Evolutionary conservation across 2,888 invertebrate genomes (phyloP).

Genomic region (Drepana falcataria): DNA sequence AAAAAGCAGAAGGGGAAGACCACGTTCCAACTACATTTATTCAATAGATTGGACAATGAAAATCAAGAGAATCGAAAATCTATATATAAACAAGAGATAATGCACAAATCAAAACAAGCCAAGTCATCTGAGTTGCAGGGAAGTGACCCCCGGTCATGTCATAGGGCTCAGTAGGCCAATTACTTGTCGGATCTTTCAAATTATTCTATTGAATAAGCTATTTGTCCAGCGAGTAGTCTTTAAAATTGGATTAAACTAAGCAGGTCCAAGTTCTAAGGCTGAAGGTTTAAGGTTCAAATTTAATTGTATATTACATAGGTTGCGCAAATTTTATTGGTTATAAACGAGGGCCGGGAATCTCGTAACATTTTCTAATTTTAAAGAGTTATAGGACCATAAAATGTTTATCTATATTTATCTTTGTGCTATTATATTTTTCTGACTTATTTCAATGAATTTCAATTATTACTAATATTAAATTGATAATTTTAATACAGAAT

Average conservation of each 20-base stretch:
- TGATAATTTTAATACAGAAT: too few species aligned
- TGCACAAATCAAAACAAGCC: too few species aligned
- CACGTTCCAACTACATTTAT: too few species aligned
- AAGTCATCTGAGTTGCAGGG: too few species aligned
- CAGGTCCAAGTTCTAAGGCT: not conserved
- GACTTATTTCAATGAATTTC: too few species aligned
- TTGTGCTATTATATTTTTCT: too few species aligned
- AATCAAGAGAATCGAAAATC: too few species aligned
- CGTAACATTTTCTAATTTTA: not conserved
- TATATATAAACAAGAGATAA: too few species aligned
- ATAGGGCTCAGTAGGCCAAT: conserved; percentile 28
- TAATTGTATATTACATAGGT: not conserved
- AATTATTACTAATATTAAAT: too few species aligned
- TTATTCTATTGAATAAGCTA: conserved; percentile 47
- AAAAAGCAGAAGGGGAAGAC: too few species aligned
- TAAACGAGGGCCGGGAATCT: not conserved
- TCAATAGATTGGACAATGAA: too few species aligned
- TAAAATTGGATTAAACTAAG: not conserved
- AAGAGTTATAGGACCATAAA: not conserved
- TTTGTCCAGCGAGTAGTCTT: not conserved
- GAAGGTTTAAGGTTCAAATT: not conserved
- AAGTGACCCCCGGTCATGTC: conserved; percentile 13
- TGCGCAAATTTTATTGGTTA: not conserved
- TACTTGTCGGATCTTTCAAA: conserved; percentile 44
- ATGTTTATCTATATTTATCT: not conserved